Evolutionary conservation across 2,888 invertebrate genomes (phyloP).

Genomic region (Platycheirus rosarum): DNA sequence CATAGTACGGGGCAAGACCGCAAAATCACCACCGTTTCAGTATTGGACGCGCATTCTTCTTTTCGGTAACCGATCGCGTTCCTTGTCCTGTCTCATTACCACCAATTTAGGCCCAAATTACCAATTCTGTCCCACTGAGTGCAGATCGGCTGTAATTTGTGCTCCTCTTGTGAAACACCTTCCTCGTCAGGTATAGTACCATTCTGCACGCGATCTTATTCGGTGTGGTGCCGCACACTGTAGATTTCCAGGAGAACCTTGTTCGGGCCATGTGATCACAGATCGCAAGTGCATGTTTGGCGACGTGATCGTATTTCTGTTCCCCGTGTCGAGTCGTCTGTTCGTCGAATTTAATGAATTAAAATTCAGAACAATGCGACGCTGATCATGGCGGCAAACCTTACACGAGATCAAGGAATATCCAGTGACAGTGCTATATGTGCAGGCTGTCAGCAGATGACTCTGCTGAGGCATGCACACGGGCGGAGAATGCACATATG

Average conservation of each 20-base stretch:
- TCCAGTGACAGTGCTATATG: constrained; percentile 37
- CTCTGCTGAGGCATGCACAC: constrained; percentile 37
- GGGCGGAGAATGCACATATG: constrained; percentile 19
- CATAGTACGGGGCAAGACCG: constrained; percentile 39
- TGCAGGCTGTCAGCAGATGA: constrained; percentile 31
- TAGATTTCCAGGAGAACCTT: constrained; percentile 22
- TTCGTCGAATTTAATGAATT: constrained; percentile 60
- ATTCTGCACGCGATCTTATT: constrained; percentile 71
- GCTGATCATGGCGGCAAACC: constrained; percentile 29
- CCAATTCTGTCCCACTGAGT: constrained; percentile 73
- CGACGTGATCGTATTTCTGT: constrained; percentile 66
- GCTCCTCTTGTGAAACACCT: constrained; percentile 70
- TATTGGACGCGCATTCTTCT: constrained; percentile 34
- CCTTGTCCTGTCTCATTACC: constrained; percentile 72
- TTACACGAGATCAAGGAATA: constrained; percentile 57
- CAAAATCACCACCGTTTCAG: constrained; percentile 53
- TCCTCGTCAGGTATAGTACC: constrained; percentile 48
- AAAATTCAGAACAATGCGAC: constrained; percentile 71
- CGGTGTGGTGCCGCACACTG: constrained; percentile 10
- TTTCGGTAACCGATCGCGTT: constrained; percentile 73
- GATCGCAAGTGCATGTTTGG: constrained; percentile 69
- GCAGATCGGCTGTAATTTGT: constrained; percentile 59
- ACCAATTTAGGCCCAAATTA: constrained; percentile 73
- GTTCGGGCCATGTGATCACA: constrained; percentile 67
- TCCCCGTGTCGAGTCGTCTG: constrained; percentile 3